phyloP scores from a whole-genome alignment of 2,888 invertebrate species.

The Cephus runcator region DNA sequence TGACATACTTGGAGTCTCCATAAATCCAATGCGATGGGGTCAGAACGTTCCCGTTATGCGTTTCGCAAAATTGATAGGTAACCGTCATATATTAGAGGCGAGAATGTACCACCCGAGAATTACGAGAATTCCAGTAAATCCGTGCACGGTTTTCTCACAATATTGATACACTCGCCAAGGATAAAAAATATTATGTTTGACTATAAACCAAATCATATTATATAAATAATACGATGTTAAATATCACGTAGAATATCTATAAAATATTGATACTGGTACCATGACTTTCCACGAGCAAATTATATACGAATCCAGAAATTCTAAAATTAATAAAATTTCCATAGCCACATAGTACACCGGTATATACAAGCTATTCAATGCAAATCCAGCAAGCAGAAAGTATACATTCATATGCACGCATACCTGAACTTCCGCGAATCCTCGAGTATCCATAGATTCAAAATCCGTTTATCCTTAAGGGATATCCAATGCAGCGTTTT shows the following conservation, averaged over 20 bases:
- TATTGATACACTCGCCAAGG: not conserved
- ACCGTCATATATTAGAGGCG: not conserved
- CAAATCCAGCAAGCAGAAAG: no score
- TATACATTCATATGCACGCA: no score
- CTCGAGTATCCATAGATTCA: no score
- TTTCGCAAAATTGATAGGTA: not conserved
- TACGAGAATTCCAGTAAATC: not conserved
- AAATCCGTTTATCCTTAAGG: not conserved
- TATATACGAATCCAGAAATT: no score
- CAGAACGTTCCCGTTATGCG: not conserved
- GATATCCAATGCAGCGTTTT: not conserved
- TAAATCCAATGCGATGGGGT: not conserved
- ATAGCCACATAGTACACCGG: no score
- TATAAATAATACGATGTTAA: not conserved
- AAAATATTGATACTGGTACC: not conserved
- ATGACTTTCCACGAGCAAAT: no score
- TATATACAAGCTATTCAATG: no score
- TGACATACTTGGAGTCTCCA: slow-evolving; percentile 12
- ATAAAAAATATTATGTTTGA: not conserved
- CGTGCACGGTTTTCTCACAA: not conserved
- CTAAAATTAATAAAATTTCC: no score
- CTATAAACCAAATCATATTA: not conserved
- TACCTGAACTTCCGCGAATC: no score
- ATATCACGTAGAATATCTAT: not conserved
- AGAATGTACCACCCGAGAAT: not conserved